Evolutionary conservation across 2,113 vertebrate genomes (phyloP), one percentile per base, ranked within the genome.

Genomic region (Panurus biarmicus): DNA sequence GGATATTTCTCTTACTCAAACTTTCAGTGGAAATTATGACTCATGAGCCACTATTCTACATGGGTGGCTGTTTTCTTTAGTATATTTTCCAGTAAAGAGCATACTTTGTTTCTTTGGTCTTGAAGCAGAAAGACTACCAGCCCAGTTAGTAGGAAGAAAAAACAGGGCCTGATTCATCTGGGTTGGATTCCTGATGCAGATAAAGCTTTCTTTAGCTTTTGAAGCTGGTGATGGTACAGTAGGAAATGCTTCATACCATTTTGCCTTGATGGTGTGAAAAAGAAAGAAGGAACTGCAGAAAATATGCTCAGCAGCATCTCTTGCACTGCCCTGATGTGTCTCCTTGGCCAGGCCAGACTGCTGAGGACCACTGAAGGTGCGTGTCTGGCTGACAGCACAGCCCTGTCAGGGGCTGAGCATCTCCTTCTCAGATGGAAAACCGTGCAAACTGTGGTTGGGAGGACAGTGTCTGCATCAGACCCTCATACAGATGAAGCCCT

Each of bases 21-120:
- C 84, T 84, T 77, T 81, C 44, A 48, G 56, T 86, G 83, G 90
- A 94, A 96, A 74, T 74, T 89, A 54, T 92, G 56, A 95, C 62
- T 95, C 67, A 89, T 47, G 33, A 92, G 25, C 12, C n/a, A 44
- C n/a, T 77, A 10, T 44, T 89, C 44, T 84, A 45, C 45, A 66
- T 15, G 44, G 23, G 70, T 74, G 44, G 56, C 47, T 23, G 1
- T 93, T 87, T 96, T 94, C 83, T 86, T 76, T 56, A 35, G 36
- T 48, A 56, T 48, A 48, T 92, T 94, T 95, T 92, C 86, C 73
- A 75, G 80, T 84, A 71, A 92, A 89, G 20, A 61, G 11, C 31
- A 65, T 15, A 6, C n/a, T 57, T 83, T 64, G n/a, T 83, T 47
- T 22, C 38, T 90, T 69, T 73, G 53, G 53, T 65, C 50, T 87